Evolutionary conservation across 1,140 invertebrate species (phyloP), one percentile per base, ranked within the genome.

Genomic region (Penaeus japonicus): DNA sequence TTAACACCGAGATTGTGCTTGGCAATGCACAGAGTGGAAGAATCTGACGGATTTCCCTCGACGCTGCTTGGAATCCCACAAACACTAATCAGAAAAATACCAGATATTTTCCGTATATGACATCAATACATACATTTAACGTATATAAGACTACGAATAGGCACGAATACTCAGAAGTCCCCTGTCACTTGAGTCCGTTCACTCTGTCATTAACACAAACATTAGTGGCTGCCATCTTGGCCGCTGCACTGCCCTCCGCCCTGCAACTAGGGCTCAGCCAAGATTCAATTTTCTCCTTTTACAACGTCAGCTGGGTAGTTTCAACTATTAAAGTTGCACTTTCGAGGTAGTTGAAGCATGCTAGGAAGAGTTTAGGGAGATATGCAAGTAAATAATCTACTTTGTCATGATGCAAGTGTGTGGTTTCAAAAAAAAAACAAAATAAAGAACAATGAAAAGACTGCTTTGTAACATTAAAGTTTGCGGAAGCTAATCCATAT

Each of bases 211-310:
- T 84, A 65, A 84, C 82, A 84, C 82, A 84, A 84, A 84, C 82
- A 84, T 81, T 65, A 80, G 57, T 70, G 54, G 85, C 85, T 80
- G 85, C 85, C 85, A 82, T 87, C 35, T 87, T 87, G 85, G 79
- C 85, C 77, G 85, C 77, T 78, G 20, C 57, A 47, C 62, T 62
- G 24, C 55, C 65, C 79, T 53, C 35, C 78, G 65, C 84, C 54
- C 77, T 32, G n/a, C 32, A 86, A 78, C 47, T 77, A 77, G 73
- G 55, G 22, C 32, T 57, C 62, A 17, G n/a, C 17, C 4, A 7
- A 35, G 20, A 3, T 15, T 15, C 59, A 5, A 12, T 47, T 15
- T 24, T 35, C 17, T 5, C 1, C 27, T 20, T n/a, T 18, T 82
- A 17, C 32, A 1, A 15, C 4, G 20, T 7, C 32, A 35, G 62